Base-by-base conservation (phyloP, 1,140 invertebrate genomes). In the Dendroctonus ponderosae region DNA sequence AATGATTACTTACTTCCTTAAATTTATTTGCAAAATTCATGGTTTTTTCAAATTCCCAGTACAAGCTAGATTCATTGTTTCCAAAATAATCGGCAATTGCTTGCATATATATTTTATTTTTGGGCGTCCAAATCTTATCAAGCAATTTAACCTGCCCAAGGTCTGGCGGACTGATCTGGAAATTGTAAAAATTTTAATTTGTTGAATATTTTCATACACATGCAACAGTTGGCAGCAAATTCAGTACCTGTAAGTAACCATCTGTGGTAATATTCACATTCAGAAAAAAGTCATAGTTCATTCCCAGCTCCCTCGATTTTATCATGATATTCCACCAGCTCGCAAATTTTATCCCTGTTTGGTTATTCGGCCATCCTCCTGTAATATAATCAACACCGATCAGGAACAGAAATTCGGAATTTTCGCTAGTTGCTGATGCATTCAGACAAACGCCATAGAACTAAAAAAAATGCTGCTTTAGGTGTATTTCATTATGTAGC, bases 391-490 rank as follows among this genome's bases (percentile, higher is more conserved):
- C 81, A 43, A 95, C 74, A 68, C 92, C 86, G 0, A 85, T 80
- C 6, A 85, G 72, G 9, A 94, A 78, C 0, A 90, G 90, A 7
- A 82, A 73, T 5, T 91, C 76, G 2, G 90, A 90, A 26, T 85
- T 78, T 3, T 83, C 77, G 73, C 93, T 90, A 68, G 93, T 91
- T 0, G 82, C 78, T 68, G 82, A 89, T 89, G 74, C 87, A 73
- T 93, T 91, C 87, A 92, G 91, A 77, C 91, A 94, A 11, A 87
- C 84, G 72, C 85, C 85, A 78, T 90, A 93, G n/a, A 93, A 80
- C n/a, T 59, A 49, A 39, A 57, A 57, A 41, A 52, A 52, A 39
- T 54, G 38, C n/a, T 14, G 8, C 6, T 26, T 6, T 54, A 37
- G 5, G 7, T 26, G 39, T 52, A 2, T 0, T 52, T 3, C 8